Percentiles rank a stretch among this genome's conserved stretches.
Conservation (phyloP, 2,888 invertebrate species). For the Drosophila neonasuta region DNA sequence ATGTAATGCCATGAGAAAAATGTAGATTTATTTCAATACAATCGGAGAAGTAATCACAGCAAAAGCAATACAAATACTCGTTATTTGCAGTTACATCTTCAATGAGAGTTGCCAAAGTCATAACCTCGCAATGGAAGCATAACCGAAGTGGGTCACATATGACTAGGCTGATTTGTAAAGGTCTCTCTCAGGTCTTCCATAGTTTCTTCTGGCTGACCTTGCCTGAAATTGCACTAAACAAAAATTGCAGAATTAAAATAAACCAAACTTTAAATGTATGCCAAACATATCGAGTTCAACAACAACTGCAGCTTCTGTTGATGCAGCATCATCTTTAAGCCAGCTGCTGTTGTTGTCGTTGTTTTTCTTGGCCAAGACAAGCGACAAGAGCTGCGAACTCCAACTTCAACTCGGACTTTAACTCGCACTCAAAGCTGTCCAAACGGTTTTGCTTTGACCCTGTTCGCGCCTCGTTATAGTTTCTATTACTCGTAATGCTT, state of each 20-base stretch:
- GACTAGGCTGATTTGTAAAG: slow-evolving; percentile 40
- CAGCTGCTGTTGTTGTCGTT: slow-evolving; percentile 1
- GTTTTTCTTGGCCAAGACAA: slow-evolving; percentile 23
- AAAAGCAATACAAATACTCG: slow-evolving; percentile 9
- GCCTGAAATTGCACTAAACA: slow-evolving; percentile 28
- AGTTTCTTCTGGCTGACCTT: slow-evolving; percentile 35
- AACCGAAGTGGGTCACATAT: slow-evolving; percentile 32
- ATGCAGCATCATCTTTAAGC: slow-evolving; percentile 12
- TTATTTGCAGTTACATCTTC: slow-evolving; percentile 18
- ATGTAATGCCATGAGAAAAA: not conserved
- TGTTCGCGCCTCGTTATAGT: slow-evolving; percentile 65
- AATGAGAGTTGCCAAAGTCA: not conserved
- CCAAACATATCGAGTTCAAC: slow-evolving; percentile 41
- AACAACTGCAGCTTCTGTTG: slow-evolving; percentile 16
- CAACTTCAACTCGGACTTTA: slow-evolving; percentile 21
- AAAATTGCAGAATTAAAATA: slow-evolving; percentile 4
- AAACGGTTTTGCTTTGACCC: slow-evolving; percentile 54
- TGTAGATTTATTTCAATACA: slow-evolving; percentile 9
- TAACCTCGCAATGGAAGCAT: slow-evolving; percentile 24
- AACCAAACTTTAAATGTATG: slow-evolving; percentile 11
- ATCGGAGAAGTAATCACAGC: not conserved
- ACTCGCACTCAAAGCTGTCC: slow-evolving; percentile 32
- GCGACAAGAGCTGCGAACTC: slow-evolving; percentile 14
- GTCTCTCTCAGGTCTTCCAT: slow-evolving; percentile 12
- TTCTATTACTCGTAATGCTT: slow-evolving; percentile 29